phyloP scores from a whole-genome alignment of 1,140 invertebrate genomes.

The Drosophila varians region DNA sequence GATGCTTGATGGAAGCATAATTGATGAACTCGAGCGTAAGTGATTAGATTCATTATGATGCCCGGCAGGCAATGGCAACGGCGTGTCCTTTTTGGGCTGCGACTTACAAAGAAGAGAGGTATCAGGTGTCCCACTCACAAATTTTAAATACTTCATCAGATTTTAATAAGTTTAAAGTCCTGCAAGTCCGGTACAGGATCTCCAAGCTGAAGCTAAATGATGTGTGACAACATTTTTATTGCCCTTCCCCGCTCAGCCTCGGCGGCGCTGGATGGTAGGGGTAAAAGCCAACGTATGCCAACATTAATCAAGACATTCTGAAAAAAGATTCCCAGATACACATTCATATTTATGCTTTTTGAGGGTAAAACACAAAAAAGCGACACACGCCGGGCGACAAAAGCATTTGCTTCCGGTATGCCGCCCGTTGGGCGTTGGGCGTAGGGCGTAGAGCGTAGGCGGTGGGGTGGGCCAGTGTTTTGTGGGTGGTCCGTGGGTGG shows the following conservation, averaged over 20 bases:
- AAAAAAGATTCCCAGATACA: slow-evolving; percentile 29
- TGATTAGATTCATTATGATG: slow-evolving; percentile 83
- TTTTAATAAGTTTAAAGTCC: slow-evolving; percentile 12
- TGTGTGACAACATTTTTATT: slow-evolving; percentile 79
- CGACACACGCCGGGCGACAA: slow-evolving; percentile 76
- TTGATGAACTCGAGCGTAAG: slow-evolving; percentile 84
- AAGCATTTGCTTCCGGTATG: slow-evolving; percentile 76
- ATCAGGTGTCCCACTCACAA: slow-evolving; percentile 55
- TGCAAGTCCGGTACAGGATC: background rate
- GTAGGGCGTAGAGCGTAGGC: no score
- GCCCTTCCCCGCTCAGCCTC: slow-evolving; percentile 22
- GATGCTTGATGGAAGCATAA: slow-evolving; percentile 80
- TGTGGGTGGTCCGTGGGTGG: background rate
- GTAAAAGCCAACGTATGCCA: slow-evolving; percentile 78
- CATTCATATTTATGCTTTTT: slow-evolving; percentile 71
- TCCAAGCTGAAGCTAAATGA: slow-evolving; percentile 54
- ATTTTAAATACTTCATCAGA: slow-evolving; percentile 42
- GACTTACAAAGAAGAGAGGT: slow-evolving; percentile 9
- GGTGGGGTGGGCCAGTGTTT: background rate
- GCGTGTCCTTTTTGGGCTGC: background rate
- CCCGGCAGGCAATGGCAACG: slow-evolving; percentile 67
- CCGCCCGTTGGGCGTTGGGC: slow-evolving; percentile 36
- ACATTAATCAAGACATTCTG: slow-evolving; percentile 78
- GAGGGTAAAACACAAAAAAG: slow-evolving; percentile 64
- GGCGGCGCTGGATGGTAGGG: slow-evolving; percentile 28